Evolutionary conservation across 2,797 vertebrate genomes (phyloP).

Genomic region (Phoeniculus purpureus): DNA sequence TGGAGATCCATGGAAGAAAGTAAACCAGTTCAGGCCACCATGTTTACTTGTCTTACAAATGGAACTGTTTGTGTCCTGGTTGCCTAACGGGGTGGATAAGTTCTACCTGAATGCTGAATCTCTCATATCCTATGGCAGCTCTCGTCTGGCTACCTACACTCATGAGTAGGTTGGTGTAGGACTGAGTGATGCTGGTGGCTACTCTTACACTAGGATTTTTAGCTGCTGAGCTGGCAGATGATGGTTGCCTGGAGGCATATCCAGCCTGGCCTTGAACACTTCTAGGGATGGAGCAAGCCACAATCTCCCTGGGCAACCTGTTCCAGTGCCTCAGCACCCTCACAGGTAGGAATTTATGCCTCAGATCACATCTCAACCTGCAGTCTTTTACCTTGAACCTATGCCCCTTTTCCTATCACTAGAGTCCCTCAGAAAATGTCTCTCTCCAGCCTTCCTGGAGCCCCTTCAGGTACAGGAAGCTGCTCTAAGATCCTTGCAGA

Average conservation of each 20-base stretch:
- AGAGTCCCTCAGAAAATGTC: no score
- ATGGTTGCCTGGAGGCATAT: not conserved
- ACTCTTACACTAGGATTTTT: not conserved
- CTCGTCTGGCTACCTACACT: not conserved
- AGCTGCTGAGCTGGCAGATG: not conserved
- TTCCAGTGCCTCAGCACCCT: no score
- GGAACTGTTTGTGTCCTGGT: not conserved
- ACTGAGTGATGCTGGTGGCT: fast-evolving
- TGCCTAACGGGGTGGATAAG: not conserved
- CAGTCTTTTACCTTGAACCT: no score
- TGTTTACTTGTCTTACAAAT: not conserved
- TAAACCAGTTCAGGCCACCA: not conserved
- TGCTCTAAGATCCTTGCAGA: no score
- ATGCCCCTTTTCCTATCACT: no score
- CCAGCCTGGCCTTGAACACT: not conserved
- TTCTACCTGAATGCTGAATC: not conserved
- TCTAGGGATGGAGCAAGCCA: no score
- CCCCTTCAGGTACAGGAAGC: no score
- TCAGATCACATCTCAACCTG: no score
- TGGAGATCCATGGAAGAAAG: not conserved
- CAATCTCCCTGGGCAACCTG: no score
- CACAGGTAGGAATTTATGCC: no score
- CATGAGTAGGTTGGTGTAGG: not conserved
- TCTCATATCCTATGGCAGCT: fast-evolving
- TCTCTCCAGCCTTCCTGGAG: no score